Evolutionary conservation across 2,113 vertebrate species (phyloP), one percentile per base, ranked within the genome.

Genomic region (Danionella cerebrum): DNA sequence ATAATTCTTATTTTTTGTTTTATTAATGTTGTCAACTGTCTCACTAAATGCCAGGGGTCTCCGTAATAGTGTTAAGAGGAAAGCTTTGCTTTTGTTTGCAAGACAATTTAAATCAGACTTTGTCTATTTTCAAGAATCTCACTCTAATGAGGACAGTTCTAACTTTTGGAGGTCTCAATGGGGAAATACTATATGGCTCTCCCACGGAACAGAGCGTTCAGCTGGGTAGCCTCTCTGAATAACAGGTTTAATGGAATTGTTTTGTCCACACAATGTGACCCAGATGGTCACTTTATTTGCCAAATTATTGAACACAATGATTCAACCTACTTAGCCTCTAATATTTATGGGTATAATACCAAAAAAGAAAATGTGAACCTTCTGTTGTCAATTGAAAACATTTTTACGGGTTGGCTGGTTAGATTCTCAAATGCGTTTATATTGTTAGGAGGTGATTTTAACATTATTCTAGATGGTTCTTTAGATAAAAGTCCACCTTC

Each of bases 171-270:
- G 33, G 8, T 59, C 55, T 38, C 55, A 59, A 36, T 64, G 60
- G 42, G 18, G 60, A 48, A 64, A 50, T 35, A 48, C 44, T 19
- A 19, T 50, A 48, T 64, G 42, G 60, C 60, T 64, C 44, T 64
- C 41, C 33, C n/a, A 38, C 21, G 55, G 31, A 36, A 38, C 35
- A 59, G 44, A 33, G 47, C 60, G 31, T 33, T 64, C 41, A 50
- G 42, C 60, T 35, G 60, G 42, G 60, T 64, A 29, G 42, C 60
- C 47, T 48, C 44, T 12, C 50, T 64, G 36, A 64, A 48, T 25
- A 64, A 29, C 27, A 64, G 25, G 14, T 64, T 64, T 48, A 64
- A 33, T 48, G 42, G 27, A 33, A 16, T 14, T 47, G 14, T 64
- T 11, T 44, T 64, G 18, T 5, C 11, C 18, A 48, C 60, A 19